These are phyloP conservation scores for Penaeus indicus DNA, from an alignment of 1,140 invertebrate species.

Conservation along the genomic window DNA sequence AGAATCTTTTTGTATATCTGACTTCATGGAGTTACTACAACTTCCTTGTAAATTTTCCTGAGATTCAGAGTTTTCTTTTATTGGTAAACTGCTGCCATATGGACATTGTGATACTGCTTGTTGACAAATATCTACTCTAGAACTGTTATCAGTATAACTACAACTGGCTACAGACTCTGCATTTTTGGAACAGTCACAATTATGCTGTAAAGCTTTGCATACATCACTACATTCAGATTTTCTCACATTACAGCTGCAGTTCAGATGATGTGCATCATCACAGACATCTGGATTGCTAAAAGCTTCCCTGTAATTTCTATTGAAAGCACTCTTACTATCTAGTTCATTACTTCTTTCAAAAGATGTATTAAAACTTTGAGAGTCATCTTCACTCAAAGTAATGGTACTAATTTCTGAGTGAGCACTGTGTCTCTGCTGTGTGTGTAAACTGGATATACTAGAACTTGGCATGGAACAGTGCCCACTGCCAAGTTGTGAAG, in stretches of 20 bases:
- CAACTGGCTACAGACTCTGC: not conserved
- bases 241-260: too few species aligned
- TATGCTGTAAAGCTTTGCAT: conserved; percentile 6
- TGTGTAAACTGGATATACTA: too few species aligned
- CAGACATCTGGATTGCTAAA: conserved; percentile 10
- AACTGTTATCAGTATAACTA: conserved; percentile 5
- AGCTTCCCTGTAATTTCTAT: not conserved
- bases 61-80: not conserved
- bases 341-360: not conserved
- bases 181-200: conserved; percentile 19
- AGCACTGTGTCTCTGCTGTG: too few species aligned
- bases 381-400: conserved; percentile 14
- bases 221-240: not conserved
- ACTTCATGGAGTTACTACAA: conserved; percentile 13
- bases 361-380: not conserved
- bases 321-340: not conserved
- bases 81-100: conserved; percentile 2
- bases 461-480: too few species aligned
- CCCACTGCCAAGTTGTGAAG: too few species aligned
- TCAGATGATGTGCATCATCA: not conserved
- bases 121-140: not conserved
- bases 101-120: not conserved
- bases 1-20: conserved; percentile 7
- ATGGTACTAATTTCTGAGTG: too few species aligned
- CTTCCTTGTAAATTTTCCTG: conserved; percentile 28